phyloP scores from a whole-genome alignment of 2,888 invertebrate genomes.

The Sarcophaga rosellei region DNA sequence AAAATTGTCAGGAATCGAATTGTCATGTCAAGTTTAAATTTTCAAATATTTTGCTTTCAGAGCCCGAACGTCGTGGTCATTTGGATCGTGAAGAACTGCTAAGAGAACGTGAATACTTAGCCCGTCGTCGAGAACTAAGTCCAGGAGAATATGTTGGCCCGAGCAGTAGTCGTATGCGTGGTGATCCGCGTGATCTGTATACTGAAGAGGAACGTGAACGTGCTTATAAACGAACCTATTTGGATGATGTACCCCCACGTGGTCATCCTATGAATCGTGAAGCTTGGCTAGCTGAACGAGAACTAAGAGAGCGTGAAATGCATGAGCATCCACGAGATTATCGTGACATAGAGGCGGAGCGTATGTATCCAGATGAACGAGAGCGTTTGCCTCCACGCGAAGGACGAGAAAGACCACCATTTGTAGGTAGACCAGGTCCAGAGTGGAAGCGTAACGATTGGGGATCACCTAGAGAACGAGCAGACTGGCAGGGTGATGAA shows the following conservation, averaged over 20 bases:
- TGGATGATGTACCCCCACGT: constrained; percentile 75
- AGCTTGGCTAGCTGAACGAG: constrained; percentile 71
- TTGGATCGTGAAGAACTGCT: constrained; percentile 77
- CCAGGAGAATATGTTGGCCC: constrained; percentile 75
- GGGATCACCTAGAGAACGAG: constrained; percentile 72
- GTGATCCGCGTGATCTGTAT: constrained; percentile 78
- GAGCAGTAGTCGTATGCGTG: constrained; percentile 71
- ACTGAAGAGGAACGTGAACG: constrained; percentile 78
- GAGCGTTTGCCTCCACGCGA: constrained; percentile 70
- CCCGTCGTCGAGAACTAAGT: constrained; percentile 77
- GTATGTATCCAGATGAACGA: constrained; percentile 74
- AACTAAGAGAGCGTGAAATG: constrained; percentile 69
- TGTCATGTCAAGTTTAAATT: constrained; percentile 49
- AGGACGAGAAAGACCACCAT: constrained; percentile 72
- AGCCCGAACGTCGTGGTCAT: constrained; percentile 75
- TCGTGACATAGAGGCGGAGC: constrained; percentile 73
- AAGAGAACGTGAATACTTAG: constrained; percentile 77
- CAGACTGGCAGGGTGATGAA: constrained; percentile 74
- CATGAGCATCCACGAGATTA: constrained; percentile 68
- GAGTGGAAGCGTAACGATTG: constrained; percentile 77
- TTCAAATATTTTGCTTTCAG: constrained; percentile 53
- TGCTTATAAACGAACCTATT: constrained; percentile 76
- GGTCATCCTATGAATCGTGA: constrained; percentile 69
- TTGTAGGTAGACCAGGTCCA: constrained; percentile 70
- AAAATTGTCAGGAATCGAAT: constrained; percentile 70